Evolutionary conservation across 2,888 invertebrate genomes (phyloP).

Genomic region (Machimus atricapillus): DNA sequence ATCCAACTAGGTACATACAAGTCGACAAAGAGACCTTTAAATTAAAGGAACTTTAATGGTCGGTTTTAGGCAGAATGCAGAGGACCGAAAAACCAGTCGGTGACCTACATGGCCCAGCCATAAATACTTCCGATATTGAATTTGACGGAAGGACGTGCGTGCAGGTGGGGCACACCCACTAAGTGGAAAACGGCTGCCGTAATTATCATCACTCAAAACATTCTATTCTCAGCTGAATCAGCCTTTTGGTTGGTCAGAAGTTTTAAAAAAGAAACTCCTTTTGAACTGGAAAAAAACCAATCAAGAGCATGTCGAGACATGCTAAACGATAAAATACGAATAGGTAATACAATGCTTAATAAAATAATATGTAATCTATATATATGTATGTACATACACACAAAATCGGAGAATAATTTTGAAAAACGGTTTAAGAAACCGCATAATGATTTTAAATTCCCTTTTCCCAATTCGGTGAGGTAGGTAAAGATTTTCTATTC

Average conservation of each 20-base stretch:
- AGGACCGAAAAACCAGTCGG: background rate
- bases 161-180: background rate
- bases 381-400: too few relatives aligned
- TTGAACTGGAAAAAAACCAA: too few relatives aligned
- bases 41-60: background rate
- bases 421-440: too few relatives aligned
- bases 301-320: too few relatives aligned
- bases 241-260: background rate
- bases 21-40: background rate
- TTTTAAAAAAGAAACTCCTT: too few relatives aligned
- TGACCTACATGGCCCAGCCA: background rate
- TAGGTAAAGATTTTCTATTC: too few relatives aligned
- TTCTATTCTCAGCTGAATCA: background rate
- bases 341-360: too few relatives aligned
- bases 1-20: background rate
- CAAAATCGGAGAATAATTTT: too few relatives aligned
- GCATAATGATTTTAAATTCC: too few relatives aligned
- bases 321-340: too few relatives aligned
- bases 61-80: background rate
- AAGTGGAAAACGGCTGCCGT: background rate
- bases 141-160: background rate
- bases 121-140: background rate
- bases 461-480: too few relatives aligned
- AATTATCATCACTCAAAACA: background rate
- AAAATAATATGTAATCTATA: too few relatives aligned